Evolutionary conservation across 2,113 vertebrate species (phyloP).

Genomic region (Sprattus sprattus): DNA sequence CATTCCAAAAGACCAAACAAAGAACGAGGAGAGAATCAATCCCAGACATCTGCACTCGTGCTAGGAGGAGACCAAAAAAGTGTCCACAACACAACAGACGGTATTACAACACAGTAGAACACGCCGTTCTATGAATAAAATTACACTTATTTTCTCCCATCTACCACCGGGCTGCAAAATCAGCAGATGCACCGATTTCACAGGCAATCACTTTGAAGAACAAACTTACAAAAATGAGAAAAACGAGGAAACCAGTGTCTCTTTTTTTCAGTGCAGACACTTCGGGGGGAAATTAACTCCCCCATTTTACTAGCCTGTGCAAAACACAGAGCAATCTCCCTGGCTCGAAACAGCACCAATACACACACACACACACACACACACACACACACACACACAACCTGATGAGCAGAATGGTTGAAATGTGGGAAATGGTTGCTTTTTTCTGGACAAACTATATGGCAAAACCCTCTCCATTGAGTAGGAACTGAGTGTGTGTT

Average conservation of each 20-base stretch:
- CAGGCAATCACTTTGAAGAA: conserved; percentile 37
- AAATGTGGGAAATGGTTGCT: not conserved
- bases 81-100: not conserved
- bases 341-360: not conserved
- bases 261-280: not conserved
- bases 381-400: not conserved
- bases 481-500: not conserved
- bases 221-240: conserved; percentile 7
- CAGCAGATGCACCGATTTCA: conserved; percentile 51
- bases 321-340: conserved; percentile 3
- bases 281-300: conserved; percentile 28
- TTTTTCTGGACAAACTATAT: not conserved
- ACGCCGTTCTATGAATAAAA: conserved; percentile 25
- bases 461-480: not conserved
- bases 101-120: conserved; percentile 16
- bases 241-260: not conserved
- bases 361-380: not conserved
- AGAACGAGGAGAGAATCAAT: conserved; percentile 57
- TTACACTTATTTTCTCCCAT: conserved; percentile 22
- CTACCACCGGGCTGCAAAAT: conserved; percentile 43
- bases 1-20: conserved; percentile 50
- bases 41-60: conserved; percentile 60
- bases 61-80: conserved; percentile 51
- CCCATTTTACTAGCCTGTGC: not conserved
- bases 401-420: not conserved